Evolutionary conservation across 2,888 invertebrate genomes (phyloP).

Genomic region (Lasioglossum morio): DNA sequence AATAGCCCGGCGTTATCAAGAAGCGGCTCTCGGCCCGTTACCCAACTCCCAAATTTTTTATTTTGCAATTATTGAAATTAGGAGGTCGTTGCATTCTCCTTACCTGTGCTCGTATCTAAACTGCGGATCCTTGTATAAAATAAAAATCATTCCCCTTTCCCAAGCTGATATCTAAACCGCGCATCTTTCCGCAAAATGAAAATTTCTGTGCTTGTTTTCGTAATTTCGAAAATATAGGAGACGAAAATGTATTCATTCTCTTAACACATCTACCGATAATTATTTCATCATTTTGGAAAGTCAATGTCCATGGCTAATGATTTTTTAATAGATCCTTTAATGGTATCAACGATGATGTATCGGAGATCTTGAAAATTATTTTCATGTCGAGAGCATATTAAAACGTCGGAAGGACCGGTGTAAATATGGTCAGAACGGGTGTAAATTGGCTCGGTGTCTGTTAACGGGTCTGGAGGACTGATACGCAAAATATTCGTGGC

Average conservation of each 20-base stretch:
- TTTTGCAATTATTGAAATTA: background rate
- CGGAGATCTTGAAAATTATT: too few relatives aligned
- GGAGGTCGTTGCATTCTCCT: background rate
- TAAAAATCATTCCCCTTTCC: too few relatives aligned
- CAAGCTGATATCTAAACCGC: background rate
- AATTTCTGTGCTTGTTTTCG: background rate
- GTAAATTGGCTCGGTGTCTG: conserved; percentile 69
- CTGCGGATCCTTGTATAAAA: background rate
- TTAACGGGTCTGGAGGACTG: conserved; percentile 34
- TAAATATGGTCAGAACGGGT: conserved; percentile 4
- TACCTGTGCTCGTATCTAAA: background rate
- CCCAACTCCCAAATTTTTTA: conserved; percentile 23
- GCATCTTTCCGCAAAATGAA: background rate
- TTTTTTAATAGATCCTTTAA: too few relatives aligned
- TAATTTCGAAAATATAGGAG: background rate
- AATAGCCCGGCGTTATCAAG: conserved; percentile 63
- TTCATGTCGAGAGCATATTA: too few relatives aligned
- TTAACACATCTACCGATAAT: too few relatives aligned
- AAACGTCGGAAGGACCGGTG: background rate
- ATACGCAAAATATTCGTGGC: conserved; percentile 70
- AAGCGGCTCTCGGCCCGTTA: conserved; percentile 67
- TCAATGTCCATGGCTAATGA: too few relatives aligned
- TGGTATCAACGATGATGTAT: too few relatives aligned
- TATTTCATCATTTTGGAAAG: too few relatives aligned
- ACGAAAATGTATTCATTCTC: too few relatives aligned